A percentile compares a stretch with the other conserved stretches of the same genome.
Conservation (phyloP, 2,113 vertebrate species). For the Campylomormyrus tamandua region DNA sequence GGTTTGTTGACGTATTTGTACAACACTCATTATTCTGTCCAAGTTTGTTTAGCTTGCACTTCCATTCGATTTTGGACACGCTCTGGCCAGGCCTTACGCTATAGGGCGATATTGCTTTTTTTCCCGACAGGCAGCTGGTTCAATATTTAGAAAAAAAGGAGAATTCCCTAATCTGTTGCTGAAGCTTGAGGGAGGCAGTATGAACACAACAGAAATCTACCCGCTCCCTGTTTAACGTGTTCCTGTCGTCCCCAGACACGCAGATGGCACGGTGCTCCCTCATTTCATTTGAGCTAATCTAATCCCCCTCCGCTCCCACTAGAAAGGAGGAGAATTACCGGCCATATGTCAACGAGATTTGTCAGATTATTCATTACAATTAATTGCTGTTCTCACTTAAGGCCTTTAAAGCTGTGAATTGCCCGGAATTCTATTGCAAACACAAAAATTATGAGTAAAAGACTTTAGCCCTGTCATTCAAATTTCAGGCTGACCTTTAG, state of each 20-base stretch:
- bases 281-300: slow-evolving; percentile 99
- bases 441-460: slow-evolving; percentile 99
- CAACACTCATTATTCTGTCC: slow-evolving; percentile 68
- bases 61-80: slow-evolving; percentile 51
- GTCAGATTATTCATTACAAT: slow-evolving; percentile 99
- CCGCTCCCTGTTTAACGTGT: slow-evolving; percentile 82
- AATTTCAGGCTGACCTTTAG: slow-evolving; percentile 99
- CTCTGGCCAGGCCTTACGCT: slow-evolving; percentile 48
- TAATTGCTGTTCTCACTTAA: slow-evolving; percentile 99
- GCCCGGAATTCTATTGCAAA: slow-evolving; percentile 99
- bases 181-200: slow-evolving; percentile 50
- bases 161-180: slow-evolving; percentile 66
- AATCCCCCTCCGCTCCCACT: slow-evolving; percentile 98
- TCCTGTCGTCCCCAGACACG: slow-evolving; percentile 79
- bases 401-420: slow-evolving; percentile 99
- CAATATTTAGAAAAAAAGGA: slow-evolving; percentile 66
- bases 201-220: slow-evolving; percentile 71
- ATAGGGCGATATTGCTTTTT: slow-evolving; percentile 66
- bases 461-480: slow-evolving; percentile 99
- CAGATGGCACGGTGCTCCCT: slow-evolving; percentile 97
- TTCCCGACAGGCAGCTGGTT: slow-evolving; percentile 90
- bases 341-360: slow-evolving; percentile 99
- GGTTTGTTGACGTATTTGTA: slow-evolving; percentile 68
- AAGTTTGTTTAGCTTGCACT: slow-evolving; percentile 63
- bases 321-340: slow-evolving; percentile 99